Evolutionary conservation across 2,797 vertebrate species (phyloP).

Genomic region (Phylloscopus collybita): DNA sequence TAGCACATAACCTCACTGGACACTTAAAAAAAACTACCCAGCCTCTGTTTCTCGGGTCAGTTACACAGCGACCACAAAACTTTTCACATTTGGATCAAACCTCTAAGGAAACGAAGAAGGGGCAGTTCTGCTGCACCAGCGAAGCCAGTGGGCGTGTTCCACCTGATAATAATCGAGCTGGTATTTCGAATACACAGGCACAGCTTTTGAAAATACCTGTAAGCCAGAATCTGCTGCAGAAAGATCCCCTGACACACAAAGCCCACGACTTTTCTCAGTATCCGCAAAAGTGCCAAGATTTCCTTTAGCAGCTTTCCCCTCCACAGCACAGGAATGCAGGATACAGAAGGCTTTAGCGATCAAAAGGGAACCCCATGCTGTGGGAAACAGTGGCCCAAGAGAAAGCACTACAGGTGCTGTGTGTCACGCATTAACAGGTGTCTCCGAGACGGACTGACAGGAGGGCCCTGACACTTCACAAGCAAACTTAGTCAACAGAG

Average conservation of each 20-base stretch:
- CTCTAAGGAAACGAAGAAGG: not conserved
- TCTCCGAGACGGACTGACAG: not conserved
- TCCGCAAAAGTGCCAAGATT: not conserved
- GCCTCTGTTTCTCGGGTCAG: not conserved
- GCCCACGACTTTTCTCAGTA: not conserved
- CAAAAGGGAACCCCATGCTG: not conserved
- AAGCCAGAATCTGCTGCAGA: not conserved
- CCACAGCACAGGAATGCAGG: not conserved
- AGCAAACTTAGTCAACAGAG: not conserved
- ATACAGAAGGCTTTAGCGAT: not conserved
- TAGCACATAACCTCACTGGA: not conserved
- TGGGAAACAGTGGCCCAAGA: not conserved
- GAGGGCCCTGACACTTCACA: not conserved
- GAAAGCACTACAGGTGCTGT: not conserved
- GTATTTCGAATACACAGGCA: not conserved
- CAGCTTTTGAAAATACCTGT: not conserved
- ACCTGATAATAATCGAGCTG: not conserved
- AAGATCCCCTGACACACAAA: not conserved
- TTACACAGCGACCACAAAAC: not conserved
- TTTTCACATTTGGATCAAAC: not conserved
- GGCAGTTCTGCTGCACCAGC: not conserved
- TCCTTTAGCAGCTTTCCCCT: not conserved
- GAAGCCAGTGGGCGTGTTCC: not conserved
- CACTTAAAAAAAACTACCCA: not conserved
- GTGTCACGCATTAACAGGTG: slow-evolving; percentile 11